These are phyloP conservation scores for Anas bernieri DNA, from an alignment of 2,797 vertebrate genomes.

Conservation along the genomic window DNA sequence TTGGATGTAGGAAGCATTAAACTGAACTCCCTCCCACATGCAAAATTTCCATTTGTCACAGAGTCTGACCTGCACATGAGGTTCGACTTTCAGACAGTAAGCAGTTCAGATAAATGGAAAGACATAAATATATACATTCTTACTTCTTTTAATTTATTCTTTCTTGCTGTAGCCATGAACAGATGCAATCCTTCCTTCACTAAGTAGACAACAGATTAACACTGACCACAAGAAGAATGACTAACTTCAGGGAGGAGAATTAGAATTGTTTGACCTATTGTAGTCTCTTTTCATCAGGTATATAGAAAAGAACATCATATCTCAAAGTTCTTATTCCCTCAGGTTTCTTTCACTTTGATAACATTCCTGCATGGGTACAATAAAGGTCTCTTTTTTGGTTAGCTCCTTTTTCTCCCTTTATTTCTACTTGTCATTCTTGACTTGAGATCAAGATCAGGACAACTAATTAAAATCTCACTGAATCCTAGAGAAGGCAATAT, in stretches of 20 bases:
- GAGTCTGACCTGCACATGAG: not conserved
- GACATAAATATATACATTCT: not conserved
- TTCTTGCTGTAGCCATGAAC: not conserved
- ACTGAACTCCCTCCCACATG: not conserved
- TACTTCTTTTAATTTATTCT: not conserved
- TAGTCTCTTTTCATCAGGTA: constrained; percentile 50
- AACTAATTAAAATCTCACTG: not conserved
- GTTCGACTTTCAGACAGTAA: not conserved
- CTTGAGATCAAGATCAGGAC: not conserved
- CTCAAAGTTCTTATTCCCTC: constrained; percentile 35
- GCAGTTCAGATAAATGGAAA: not conserved
- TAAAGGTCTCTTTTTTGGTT: constrained; percentile 21
- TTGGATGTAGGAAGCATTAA: not conserved
- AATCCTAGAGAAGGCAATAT: not conserved
- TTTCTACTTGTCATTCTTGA: constrained; percentile 24
- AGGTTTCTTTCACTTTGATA: constrained; percentile 59
- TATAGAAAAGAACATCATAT: constrained; percentile 36
- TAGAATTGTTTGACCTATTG: constrained; percentile 54
- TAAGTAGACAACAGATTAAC: not conserved
- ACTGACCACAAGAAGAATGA: not conserved
- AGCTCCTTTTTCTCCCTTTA: constrained; percentile 9
- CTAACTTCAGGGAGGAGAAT: constrained; percentile 22
- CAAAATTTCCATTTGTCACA: not conserved
- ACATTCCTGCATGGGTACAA: constrained; percentile 29
- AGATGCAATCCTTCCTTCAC: not conserved